Evolutionary conservation across 2,797 vertebrate species (phyloP), one percentile per base, ranked within the genome.

Genomic region (Protosalanx chinensis): DNA sequence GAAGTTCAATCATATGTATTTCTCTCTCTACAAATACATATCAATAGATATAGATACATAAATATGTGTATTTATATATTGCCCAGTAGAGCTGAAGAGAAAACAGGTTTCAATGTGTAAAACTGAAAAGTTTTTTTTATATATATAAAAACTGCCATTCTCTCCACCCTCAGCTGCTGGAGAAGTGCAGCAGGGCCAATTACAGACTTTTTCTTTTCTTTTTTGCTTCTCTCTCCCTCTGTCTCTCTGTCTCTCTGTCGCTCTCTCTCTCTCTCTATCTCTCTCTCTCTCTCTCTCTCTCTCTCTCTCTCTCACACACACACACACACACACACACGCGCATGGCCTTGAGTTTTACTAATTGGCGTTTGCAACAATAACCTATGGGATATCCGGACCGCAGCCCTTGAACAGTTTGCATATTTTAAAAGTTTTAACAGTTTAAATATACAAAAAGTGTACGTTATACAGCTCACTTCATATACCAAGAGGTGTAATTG

Each of bases 101-200:
- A 27, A 27, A 27, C 23, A 27, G 23, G 23, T 27, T 27, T n/a
- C n/a, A n/a, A n/a, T n/a, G 23, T 27, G 23, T 27, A 27, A 27
- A 27, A 27, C 23, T 27, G 23, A 27, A 27, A 27, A 1, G 23
- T 1, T 27, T 27, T 27, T 27, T 27, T 27, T 27, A 27, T 27
- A 27, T 27, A 27, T 27, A 27, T 27, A 27, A 27, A 27, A 27
- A 27, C 23, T 29, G 32, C 5, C 37, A 41, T 41, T 27, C 29
- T 37, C 4, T 59, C n/a, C 30, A 8, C 27, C 68, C 61, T 49
- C 49, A 15, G 6, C 61, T 56, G 49, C 27, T 71, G 30, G 35
- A 16, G 68, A 30, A 0, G 59, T 60, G 74, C 64, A 57, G 51
- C 12, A 5, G 6, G 18, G 57, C 72, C 81, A 73, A 70, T 79